Conservation (phyloP, 2,888 invertebrate genomes). For the Embidobia sp. region DNA sequence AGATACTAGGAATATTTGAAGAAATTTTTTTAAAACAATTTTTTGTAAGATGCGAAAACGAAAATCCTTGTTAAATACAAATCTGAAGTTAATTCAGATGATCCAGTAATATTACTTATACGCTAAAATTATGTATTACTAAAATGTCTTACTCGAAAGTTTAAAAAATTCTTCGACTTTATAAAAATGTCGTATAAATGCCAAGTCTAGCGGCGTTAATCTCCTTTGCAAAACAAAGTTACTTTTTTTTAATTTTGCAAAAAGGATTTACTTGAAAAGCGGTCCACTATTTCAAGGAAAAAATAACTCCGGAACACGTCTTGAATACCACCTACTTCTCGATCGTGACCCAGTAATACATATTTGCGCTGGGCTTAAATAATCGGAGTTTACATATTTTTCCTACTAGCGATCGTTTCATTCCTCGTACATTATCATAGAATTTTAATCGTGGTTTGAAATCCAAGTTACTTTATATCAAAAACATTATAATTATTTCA, state of each 20-base stretch:
- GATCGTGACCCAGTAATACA: constrained; percentile 17
- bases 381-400: constrained; percentile 22
- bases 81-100: constrained; percentile 6
- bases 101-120: constrained; percentile 29
- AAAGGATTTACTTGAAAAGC: constrained; percentile 23
- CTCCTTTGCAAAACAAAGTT: constrained; percentile 37
- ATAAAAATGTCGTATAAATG: constrained; percentile 30
- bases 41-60: too few species aligned
- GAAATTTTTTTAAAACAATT: too few species aligned
- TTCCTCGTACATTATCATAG: too few species aligned
- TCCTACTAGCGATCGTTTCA: too few species aligned
- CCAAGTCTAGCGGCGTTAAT: constrained; percentile 27
- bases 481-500: too few species aligned
- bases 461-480: too few species aligned
- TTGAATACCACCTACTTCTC: constrained; percentile 33
- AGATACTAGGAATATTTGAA: too few species aligned
- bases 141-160: constrained; percentile 20
- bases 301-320: constrained; percentile 8
- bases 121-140: constrained; percentile 15
- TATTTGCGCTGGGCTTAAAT: constrained; percentile 6
- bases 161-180: constrained; percentile 16
- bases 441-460: too few species aligned
- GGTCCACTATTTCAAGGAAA: constrained; percentile 23
- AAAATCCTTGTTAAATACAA: constrained; percentile 9
- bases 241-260: constrained; percentile 27